phyloP scores from a whole-genome alignment of 2,888 invertebrate genomes.

The Nebria salina region DNA sequence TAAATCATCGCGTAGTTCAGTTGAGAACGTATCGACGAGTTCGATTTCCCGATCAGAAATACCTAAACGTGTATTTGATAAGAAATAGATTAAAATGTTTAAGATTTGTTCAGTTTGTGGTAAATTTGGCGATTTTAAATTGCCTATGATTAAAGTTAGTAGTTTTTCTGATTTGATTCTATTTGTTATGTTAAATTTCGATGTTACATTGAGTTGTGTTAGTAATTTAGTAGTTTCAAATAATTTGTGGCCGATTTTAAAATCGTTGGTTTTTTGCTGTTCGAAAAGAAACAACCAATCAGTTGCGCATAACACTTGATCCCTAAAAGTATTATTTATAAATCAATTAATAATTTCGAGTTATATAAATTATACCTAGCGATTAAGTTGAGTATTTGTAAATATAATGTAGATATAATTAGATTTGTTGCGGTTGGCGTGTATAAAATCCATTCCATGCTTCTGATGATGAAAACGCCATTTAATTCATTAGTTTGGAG shows the following conservation, averaged over 20 bases:
- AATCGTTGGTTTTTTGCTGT: not conserved
- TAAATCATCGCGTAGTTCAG: not conserved
- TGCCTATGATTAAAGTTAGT: not conserved
- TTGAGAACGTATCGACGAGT: conserved; percentile 8
- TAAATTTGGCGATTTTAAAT: not conserved
- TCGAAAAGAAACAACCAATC: not conserved
- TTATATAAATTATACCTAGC: conserved; percentile 7
- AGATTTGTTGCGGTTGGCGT: conserved; percentile 48
- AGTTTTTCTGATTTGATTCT: not conserved
- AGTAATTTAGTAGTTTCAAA: not conserved
- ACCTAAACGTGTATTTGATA: conserved; percentile 12
- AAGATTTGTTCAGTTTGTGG: not conserved
- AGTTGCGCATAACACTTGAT: not conserved
- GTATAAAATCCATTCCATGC: conserved; percentile 53
- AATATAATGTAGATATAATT: conserved; percentile 55
- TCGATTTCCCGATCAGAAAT: conserved; percentile 22
- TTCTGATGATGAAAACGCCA: conserved; percentile 46
- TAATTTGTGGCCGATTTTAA: not conserved
- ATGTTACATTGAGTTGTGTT: not conserved
- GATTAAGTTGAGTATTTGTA: conserved; percentile 55
- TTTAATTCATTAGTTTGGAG: conserved; percentile 50
- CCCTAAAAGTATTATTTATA: not conserved
- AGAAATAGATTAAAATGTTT: not conserved
- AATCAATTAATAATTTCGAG: not conserved
- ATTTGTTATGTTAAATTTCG: not conserved